phyloP scores from a whole-genome alignment of 2,797 vertebrate species.

The Sphenodon punctatus region DNA sequence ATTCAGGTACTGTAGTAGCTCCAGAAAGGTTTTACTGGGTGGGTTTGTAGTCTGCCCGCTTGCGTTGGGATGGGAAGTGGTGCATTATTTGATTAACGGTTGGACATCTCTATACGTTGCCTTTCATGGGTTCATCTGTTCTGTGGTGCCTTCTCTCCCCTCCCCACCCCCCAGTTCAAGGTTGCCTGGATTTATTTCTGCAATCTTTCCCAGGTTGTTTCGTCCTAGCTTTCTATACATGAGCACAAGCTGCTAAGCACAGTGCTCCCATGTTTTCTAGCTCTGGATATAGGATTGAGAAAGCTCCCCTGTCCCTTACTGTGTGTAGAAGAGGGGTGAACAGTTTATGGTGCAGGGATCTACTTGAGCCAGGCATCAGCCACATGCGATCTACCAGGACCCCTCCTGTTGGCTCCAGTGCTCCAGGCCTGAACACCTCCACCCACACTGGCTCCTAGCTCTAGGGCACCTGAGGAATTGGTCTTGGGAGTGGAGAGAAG shows the following conservation, averaged over 20 bases:
- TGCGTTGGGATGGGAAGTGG: neutral
- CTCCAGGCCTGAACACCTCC: too few relatives aligned
- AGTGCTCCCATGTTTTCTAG: neutral
- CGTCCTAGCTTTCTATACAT: neutral
- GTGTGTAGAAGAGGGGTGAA: neutral
- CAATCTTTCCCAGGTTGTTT: neutral
- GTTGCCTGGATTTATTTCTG: neutral
- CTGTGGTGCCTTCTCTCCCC: neutral
- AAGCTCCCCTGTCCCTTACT: neutral
- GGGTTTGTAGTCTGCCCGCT: neutral
- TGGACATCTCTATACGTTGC: too few relatives aligned
- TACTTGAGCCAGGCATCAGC: too few relatives aligned
- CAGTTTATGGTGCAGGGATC: too few relatives aligned
- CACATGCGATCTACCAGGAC: too few relatives aligned
- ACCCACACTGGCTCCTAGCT: too few relatives aligned
- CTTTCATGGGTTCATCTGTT: neutral
- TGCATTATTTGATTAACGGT: neutral
- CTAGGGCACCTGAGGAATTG: too few relatives aligned
- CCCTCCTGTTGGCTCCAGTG: too few relatives aligned
- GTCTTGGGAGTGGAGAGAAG: too few relatives aligned
- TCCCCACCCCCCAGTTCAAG: neutral
- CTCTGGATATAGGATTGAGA: neutral
- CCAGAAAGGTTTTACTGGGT: neutral
- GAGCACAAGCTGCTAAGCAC: neutral
- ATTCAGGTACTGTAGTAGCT: conserved; percentile 32